Evolutionary conservation across 2,888 invertebrate genomes (phyloP), one percentile per base, ranked within the genome.

Genomic region (Neuroscelio doddi): DNA sequence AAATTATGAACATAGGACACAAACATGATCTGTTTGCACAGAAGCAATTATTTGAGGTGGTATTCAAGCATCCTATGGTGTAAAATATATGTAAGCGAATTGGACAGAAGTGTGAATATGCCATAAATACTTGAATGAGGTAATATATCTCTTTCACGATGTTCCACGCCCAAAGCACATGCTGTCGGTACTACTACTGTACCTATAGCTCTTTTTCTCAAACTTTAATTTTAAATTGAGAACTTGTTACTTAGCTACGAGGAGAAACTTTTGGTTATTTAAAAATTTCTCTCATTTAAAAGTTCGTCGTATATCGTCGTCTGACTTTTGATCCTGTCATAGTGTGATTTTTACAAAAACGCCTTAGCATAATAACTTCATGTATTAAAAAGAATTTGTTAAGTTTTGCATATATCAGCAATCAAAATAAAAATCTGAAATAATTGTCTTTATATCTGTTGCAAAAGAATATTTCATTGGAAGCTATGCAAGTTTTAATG

Each of bases 141-240:
- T 79, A 78, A 82, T 84, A 84, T 81, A 82, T 84, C 83, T 84
- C 80, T 76, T 80, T 80, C 80, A 79, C 74, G 75, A 77, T 76
- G 78, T 76, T 79, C 77, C 76, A 78, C 80, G 80, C 84, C 83
- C 82, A 72, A 66, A 81, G 82, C 83, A 83, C 83, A 81, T 84
- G 83, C 83, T 79, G 73, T 78, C 75, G 72, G 71, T 70, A 77
- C 65, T 45, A 41, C 64, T 50, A 56, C 51, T 44, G 36, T 64
- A 76, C 73, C 73, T 70, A 69, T 69, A 65, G 64, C 50, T 65
- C 62, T 72, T 55, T 63, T 62, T 62, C 58, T 58, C 44, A 42
- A n/a, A n/a, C n/a, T n/a, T n/a, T n/a, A n/a, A n/a, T n/a, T 68
- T 53, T 53, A 39, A 56, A 59, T 56, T 47, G 24, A 52, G 55